These are phyloP conservation scores for Spondyliosoma cantharus DNA, from an alignment of 2,797 vertebrate genomes.

Conservation along the genomic window DNA sequence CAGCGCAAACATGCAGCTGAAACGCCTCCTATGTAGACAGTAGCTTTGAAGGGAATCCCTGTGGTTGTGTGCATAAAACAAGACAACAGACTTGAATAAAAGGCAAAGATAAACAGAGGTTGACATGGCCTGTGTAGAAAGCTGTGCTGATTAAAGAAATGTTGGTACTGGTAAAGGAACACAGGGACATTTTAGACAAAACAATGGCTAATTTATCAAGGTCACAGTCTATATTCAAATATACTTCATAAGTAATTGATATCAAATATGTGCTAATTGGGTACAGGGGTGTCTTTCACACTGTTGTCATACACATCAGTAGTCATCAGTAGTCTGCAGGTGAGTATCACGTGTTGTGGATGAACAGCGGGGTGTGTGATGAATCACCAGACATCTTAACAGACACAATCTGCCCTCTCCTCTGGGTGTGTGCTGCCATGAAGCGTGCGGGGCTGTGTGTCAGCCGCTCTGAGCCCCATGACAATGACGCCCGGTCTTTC, in stretches of 20 bases:
- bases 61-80: too few species aligned
- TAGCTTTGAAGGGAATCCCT: too few species aligned
- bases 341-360: slow-evolving; percentile 35
- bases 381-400: slow-evolving; percentile 6
- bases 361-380: neutral
- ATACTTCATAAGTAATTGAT: neutral
- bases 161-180: neutral
- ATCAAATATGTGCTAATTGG: neutral
- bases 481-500: slow-evolving; percentile 18
- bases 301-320: too few species aligned
- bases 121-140: neutral
- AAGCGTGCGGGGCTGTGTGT: slow-evolving; percentile 49
- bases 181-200: neutral
- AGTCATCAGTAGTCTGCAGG: neutral
- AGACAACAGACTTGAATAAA: too few species aligned
- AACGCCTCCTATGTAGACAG: too few species aligned
- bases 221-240: neutral
- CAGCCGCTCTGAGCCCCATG: slow-evolving; percentile 49
- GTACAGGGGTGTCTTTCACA: neutral
- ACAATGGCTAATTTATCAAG: too few species aligned
- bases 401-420: slow-evolving; percentile 15
- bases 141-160: neutral
- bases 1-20: too few species aligned
- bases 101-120: too few species aligned
- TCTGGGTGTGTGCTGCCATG: neutral